These are phyloP conservation scores for Odontocolon sp. DNA, from an alignment of 2,888 invertebrate genomes.

Conservation along the genomic window DNA sequence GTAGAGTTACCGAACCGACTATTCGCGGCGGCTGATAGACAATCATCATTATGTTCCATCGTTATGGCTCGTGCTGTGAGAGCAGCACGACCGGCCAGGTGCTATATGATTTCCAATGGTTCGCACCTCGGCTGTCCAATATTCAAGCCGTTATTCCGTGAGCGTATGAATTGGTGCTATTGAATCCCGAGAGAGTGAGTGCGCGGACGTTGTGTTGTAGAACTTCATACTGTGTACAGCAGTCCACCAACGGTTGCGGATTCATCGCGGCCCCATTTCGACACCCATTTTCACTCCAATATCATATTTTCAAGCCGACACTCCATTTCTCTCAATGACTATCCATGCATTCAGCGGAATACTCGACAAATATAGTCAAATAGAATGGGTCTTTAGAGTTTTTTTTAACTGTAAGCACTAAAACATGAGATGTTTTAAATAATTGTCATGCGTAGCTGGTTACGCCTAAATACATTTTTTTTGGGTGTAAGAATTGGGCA, in stretches of 20 bases:
- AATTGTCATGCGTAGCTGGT: no score
- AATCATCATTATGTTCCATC: slow-evolving; percentile 70
- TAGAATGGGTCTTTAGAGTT: slow-evolving; percentile 44
- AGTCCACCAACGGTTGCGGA: slow-evolving; percentile 28
- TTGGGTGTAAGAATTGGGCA: no score
- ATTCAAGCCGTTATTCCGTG: slow-evolving; percentile 60
- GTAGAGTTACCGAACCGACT: slow-evolving; percentile 32
- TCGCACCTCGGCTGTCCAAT: slow-evolving; percentile 51
- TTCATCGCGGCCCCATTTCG: slow-evolving; percentile 51
- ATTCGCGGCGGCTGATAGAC: slow-evolving; percentile 68
- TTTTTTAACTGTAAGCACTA: not conserved
- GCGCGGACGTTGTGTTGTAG: slow-evolving; percentile 38
- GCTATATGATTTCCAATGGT: slow-evolving; percentile 62
- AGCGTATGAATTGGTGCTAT: slow-evolving; percentile 34
- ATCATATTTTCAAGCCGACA: slow-evolving; percentile 53
- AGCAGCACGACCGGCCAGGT: slow-evolving; percentile 45
- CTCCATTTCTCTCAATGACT: slow-evolving; percentile 53
- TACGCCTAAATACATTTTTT: no score
- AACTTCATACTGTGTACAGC: slow-evolving; percentile 44
- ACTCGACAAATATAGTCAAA: slow-evolving; percentile 37
- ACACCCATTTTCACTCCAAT: slow-evolving; percentile 50
- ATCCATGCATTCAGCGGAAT: slow-evolving; percentile 18
- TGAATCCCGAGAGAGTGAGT: slow-evolving; percentile 31
- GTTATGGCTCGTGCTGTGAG: slow-evolving; percentile 63
- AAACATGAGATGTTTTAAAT: no score